These are phyloP conservation scores for Scyliorhinus canicula DNA, from an alignment of 2,797 vertebrate species.

Conservation along the genomic window DNA sequence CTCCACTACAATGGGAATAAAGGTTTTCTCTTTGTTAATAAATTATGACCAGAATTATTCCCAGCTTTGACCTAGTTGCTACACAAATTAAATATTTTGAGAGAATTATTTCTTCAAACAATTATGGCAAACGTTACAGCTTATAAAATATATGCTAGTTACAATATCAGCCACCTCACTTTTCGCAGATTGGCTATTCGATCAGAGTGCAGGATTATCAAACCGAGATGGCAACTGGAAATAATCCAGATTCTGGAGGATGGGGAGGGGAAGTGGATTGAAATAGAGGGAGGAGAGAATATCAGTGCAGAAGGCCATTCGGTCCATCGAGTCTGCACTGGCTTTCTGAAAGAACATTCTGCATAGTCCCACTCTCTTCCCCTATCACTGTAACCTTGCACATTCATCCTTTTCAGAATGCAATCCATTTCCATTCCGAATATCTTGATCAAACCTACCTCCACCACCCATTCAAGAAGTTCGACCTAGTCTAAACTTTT, in stretches of 20 bases:
- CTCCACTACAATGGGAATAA: neutral
- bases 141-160: neutral
- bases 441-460: no score
- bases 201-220: neutral
- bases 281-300: neutral
- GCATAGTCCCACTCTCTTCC: no score
- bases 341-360: no score
- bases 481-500: no score
- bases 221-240: neutral
- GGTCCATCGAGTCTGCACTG: no score
- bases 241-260: neutral
- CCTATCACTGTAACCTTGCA: no score
- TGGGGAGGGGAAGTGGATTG: no score
- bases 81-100: neutral
- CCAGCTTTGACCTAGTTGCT: neutral
- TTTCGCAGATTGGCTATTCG: neutral
- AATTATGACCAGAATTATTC: neutral
- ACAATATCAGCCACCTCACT: neutral
- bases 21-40: neutral
- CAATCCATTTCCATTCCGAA: no score
- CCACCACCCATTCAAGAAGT: no score
- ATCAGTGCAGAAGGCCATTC: neutral
- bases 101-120: neutral
- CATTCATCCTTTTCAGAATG: no score
- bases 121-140: neutral